A percentile compares a stretch with the other conserved stretches of the same genome.
Conservation (phyloP, 2,888 invertebrate genomes). For the Drosophila nigritarsus region DNA sequence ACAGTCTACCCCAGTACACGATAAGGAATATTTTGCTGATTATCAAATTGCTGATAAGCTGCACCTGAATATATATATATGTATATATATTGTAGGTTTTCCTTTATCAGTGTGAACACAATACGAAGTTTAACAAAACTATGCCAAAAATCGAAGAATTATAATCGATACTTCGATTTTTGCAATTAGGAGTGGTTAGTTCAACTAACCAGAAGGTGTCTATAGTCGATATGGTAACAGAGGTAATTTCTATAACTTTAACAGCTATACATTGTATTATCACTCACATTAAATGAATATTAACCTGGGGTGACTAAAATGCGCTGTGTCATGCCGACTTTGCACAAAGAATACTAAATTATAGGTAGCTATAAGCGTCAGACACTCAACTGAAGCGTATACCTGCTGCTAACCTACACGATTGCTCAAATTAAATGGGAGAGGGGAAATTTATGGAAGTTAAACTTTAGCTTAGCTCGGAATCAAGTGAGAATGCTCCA, state of each 20-base stretch:
- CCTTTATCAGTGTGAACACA: neutral
- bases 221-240: neutral
- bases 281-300: constrained; percentile 6
- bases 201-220: neutral
- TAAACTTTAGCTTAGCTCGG: neutral
- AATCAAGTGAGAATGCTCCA: neutral
- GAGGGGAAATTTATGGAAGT: neutral
- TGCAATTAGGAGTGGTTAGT: neutral
- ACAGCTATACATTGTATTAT: neutral
- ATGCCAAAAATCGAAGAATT: neutral
- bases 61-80: neutral
- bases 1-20: neutral
- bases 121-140: neutral
- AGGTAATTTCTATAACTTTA: neutral
- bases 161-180: too few relatives aligned
- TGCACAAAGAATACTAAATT: constrained; percentile 18
- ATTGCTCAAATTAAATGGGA: too few relatives aligned
- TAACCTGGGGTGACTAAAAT: neutral
- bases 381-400: constrained; percentile 32
- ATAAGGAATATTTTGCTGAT: neutral
- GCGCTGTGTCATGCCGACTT: constrained; percentile 33
- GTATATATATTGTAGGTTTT: neutral
- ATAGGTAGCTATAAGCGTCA: neutral
- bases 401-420: constrained; percentile 12
- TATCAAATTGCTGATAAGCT: constrained; percentile 38